Evolutionary conservation across 2,888 invertebrate species (phyloP).

Genomic region (Eilema sororculum): DNA sequence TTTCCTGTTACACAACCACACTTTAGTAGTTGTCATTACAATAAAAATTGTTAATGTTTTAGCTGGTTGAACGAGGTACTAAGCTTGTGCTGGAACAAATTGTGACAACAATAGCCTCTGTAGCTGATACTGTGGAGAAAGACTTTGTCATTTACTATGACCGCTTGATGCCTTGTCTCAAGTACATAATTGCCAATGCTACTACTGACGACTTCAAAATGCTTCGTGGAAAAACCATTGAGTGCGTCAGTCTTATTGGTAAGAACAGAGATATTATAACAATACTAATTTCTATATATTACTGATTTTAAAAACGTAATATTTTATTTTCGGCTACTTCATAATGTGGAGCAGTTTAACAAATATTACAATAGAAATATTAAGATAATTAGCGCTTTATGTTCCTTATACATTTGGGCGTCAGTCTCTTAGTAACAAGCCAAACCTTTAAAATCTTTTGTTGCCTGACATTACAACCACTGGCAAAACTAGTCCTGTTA

Average conservation of each 20-base stretch:
- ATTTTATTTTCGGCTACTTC: slow-evolving; percentile 57
- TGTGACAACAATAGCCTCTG: slow-evolving; percentile 99
- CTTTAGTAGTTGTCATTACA: not conserved
- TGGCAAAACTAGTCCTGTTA: too few relatives aligned
- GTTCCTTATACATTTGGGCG: slow-evolving; percentile 70
- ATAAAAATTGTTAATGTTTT: slow-evolving; percentile 32
- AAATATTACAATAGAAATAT: slow-evolving; percentile 73
- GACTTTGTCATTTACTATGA: slow-evolving; percentile 98
- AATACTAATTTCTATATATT: not conserved
- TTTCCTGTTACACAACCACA: not conserved
- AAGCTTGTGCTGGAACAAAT: slow-evolving; percentile 99
- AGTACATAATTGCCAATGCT: slow-evolving; percentile 98
- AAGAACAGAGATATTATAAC: slow-evolving; percentile 33
- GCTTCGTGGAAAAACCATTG: slow-evolving; percentile 98
- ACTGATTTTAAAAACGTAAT: slow-evolving; percentile 59
- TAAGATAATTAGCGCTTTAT: slow-evolving; percentile 81
- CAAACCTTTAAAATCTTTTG: not conserved
- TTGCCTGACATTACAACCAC: too few relatives aligned
- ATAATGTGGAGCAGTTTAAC: slow-evolving; percentile 51
- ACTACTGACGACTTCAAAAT: slow-evolving; percentile 95
- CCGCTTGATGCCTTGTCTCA: slow-evolving; percentile 96
- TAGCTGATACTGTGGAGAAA: slow-evolving; percentile 99
- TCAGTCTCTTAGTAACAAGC: slow-evolving; percentile 80
- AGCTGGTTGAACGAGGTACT: slow-evolving; percentile 96
- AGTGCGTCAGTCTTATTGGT: slow-evolving; percentile 99